phyloP scores from a whole-genome alignment of 2,888 invertebrate species.

The Plagiodera versicolora region DNA sequence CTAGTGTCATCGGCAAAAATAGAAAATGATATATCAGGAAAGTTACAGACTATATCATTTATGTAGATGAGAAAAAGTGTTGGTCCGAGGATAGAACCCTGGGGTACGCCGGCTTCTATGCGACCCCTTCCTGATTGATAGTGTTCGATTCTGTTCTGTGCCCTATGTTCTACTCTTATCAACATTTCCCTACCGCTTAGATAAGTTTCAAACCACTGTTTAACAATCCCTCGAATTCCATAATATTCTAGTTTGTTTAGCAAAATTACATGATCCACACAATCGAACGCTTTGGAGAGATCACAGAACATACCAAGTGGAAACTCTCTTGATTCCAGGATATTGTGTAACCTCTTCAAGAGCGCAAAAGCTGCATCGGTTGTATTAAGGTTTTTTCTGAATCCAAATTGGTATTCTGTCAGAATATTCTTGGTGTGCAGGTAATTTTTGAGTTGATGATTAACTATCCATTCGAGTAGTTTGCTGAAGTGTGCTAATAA shows the following conservation, averaged over 20 bases:
- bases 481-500: background rate
- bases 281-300: slow-evolving; percentile 7
- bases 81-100: background rate
- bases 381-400: background rate
- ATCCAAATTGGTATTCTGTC: slow-evolving; percentile 5
- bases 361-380: slow-evolving; percentile 1
- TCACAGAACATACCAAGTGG: slow-evolving; percentile 9
- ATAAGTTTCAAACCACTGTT: background rate
- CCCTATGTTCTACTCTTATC: background rate
- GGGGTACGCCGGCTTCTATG: background rate
- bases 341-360: background rate
- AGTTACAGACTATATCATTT: background rate
- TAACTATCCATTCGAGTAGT: background rate
- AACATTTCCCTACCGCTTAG: background rate
- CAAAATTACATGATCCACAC: background rate
- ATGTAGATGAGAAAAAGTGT: background rate
- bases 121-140: background rate
- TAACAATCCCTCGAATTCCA: background rate
- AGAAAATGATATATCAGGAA: background rate
- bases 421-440: background rate
- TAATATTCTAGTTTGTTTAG: background rate
- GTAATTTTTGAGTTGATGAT: background rate
- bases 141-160: background rate
- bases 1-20: background rate
- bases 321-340: background rate